These are phyloP conservation scores for Eutrigla gurnardus DNA, from an alignment of 2,797 vertebrate genomes.

Conservation along the genomic window DNA sequence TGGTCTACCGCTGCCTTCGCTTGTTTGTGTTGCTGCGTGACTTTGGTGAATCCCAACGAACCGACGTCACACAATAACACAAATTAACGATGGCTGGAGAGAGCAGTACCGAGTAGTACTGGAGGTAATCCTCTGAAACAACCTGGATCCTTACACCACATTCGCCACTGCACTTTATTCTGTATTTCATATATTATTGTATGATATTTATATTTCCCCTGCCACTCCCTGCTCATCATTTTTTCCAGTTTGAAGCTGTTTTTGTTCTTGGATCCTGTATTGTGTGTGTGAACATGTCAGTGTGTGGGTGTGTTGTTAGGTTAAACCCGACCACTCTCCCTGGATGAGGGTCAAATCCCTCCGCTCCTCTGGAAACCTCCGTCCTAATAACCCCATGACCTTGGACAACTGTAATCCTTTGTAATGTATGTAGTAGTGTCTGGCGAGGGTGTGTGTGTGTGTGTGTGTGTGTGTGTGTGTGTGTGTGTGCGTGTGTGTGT, in stretches of 20 bases:
- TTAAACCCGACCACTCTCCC: conserved; percentile 35
- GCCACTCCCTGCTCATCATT: background rate
- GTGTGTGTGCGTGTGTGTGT: background rate
- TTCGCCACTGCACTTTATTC: background rate
- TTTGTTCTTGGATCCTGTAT: conserved; percentile 20
- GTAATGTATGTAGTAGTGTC: conserved; percentile 55
- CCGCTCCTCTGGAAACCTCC: conserved; percentile 46
- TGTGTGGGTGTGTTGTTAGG: conserved; percentile 14
- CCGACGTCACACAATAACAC: background rate
- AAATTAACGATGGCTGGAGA: background rate
- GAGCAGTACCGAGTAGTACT: no score
- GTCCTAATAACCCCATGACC: conserved; percentile 60
- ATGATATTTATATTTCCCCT: background rate
- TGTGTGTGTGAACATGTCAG: conserved; percentile 12
- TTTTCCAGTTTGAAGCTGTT: background rate
- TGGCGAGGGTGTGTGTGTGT: conserved; percentile 5
- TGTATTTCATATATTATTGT: background rate
- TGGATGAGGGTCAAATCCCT: conserved; percentile 49
- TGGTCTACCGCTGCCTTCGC: background rate
- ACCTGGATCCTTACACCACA: background rate
- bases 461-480: background rate
- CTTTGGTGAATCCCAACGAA: background rate
- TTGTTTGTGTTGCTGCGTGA: background rate
- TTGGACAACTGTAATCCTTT: conserved; percentile 55
- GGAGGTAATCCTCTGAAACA: background rate